Evolutionary conservation across 2,113 vertebrate species (phyloP).

Genomic region (Arizona elegans): DNA sequence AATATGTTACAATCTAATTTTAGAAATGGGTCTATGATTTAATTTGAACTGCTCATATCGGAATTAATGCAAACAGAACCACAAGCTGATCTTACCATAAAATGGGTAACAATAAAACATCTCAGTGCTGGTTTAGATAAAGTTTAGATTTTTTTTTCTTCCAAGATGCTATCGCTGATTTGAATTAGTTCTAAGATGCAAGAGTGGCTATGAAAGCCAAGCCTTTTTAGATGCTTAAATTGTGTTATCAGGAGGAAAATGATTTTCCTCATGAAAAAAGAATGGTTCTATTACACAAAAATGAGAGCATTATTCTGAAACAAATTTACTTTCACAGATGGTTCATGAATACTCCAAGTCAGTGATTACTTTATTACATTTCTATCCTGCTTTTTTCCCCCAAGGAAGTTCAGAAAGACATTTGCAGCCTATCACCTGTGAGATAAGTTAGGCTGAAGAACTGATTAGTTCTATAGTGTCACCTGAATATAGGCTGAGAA

Average conservation of each 20-base stretch:
- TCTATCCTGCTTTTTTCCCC: not conserved
- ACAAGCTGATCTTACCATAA: constrained; percentile 48
- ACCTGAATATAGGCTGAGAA: not conserved
- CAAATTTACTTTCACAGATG: not conserved
- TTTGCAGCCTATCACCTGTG: not conserved
- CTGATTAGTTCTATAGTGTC: not conserved
- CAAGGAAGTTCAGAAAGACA: not conserved
- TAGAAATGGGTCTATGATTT: constrained; percentile 51
- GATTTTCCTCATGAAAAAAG: constrained; percentile 41
- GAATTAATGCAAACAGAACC: constrained; percentile 43
- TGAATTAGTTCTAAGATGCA: constrained; percentile 28
- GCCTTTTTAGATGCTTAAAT: constrained; percentile 26
- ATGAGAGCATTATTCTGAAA: not conserved
- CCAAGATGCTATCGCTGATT: not conserved
- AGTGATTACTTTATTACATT: not conserved
- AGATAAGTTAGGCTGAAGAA: not conserved
- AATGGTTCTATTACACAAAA: constrained; percentile 45
- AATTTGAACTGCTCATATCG: constrained; percentile 46
- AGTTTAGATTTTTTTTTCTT: constrained; percentile 26
- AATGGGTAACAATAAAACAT: constrained; percentile 47
- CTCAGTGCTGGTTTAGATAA: constrained; percentile 28
- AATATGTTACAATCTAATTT: constrained; percentile 36
- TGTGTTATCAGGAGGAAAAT: constrained; percentile 15
- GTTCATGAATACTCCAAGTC: not conserved
- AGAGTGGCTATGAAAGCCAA: not conserved